Evolutionary conservation across 2,888 invertebrate genomes (phyloP).

Genomic region (Catocala nupta): DNA sequence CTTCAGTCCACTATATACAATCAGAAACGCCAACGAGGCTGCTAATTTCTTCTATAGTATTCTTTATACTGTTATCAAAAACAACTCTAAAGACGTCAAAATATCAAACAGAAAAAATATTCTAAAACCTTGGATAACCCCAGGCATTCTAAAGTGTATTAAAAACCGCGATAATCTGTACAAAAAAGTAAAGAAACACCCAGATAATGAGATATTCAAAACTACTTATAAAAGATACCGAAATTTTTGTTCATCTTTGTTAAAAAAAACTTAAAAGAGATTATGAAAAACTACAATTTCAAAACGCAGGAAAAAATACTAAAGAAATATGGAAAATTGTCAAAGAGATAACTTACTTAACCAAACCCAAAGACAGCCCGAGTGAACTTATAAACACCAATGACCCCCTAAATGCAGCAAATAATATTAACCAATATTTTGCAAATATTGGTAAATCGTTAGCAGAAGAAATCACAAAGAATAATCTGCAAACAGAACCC

Average conservation of each 20-base stretch:
- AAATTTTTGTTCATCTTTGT: constrained; percentile 2
- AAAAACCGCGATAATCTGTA: constrained; percentile 9
- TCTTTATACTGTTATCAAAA: neutral
- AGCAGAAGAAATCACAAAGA: neutral
- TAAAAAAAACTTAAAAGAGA: constrained; percentile 11
- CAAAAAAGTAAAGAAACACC: constrained; percentile 13
- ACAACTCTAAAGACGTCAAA: constrained; percentile 8
- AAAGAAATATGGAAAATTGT: constrained; percentile 2
- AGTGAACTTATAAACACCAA: neutral
- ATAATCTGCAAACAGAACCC: neutral
- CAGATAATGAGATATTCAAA: neutral
- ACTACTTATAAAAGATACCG: constrained; percentile 10
- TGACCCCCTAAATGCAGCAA: neutral
- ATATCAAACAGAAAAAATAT: constrained; percentile 1
- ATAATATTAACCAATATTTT: constrained; percentile 1
- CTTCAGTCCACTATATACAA: constrained; percentile 7
- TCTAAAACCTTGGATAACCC: neutral
- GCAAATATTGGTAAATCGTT: constrained; percentile 5
- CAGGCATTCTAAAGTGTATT: constrained; percentile 4
- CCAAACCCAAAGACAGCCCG: neutral
- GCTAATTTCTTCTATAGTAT: neutral
- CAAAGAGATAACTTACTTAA: neutral
- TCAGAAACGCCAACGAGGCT: constrained; percentile 9
- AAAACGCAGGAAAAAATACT: neutral
- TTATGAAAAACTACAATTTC: neutral